Base-by-base conservation (phyloP, 2,113 vertebrate genomes). In the Gnathonemus longibarbis region DNA sequence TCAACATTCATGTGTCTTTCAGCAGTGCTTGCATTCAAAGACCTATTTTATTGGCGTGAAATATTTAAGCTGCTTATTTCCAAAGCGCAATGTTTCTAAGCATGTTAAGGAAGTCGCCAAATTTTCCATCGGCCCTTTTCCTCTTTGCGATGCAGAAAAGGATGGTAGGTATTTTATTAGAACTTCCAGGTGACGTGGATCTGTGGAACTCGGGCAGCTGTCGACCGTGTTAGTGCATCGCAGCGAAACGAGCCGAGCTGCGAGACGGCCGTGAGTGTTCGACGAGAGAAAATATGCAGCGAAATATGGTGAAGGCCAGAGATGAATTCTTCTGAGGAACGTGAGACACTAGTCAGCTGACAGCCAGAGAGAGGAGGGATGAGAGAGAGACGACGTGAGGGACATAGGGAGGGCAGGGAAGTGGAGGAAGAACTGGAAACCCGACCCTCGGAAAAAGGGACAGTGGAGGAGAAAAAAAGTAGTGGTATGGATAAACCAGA, bases 1-100 rank as follows among this genome's bases (percentile, higher is more conserved):
- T 8, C 1, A 13, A 91, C 94, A 91, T 91, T 91, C 91, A 90
- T 91, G 91, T 27, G 52, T 31, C 89, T 70, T 88, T 88, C 86
- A 88, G 45, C 35, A 39, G 24, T 7, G 3, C 27, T 87, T 87
- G 48, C 31, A 45, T 24, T 13, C 6, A n/a, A n/a, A 84, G 45
- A 24, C 10, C 83, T 39, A 39, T 39, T 46, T 84, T 46, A 39
- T 13, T 48, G 45, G 45, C 8, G 6, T 46, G 24, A 84, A 84
- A 46, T 84, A 24, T 46, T 21, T 48, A 84, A 48, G 42, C 5
- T 48, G 2, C 35, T 74, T 74, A 80, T 80, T 42, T 42, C 31
- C n/a, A 77, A 39, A 77, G 31, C 5, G 31, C 13, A 19, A 19
- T 0, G 35, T 39, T 42, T 42, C 8, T 42, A 70, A 70, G 10